Evolutionary conservation across 1,140 invertebrate genomes (phyloP), one percentile per base, ranked within the genome.

Genomic region (Atta texana): DNA sequence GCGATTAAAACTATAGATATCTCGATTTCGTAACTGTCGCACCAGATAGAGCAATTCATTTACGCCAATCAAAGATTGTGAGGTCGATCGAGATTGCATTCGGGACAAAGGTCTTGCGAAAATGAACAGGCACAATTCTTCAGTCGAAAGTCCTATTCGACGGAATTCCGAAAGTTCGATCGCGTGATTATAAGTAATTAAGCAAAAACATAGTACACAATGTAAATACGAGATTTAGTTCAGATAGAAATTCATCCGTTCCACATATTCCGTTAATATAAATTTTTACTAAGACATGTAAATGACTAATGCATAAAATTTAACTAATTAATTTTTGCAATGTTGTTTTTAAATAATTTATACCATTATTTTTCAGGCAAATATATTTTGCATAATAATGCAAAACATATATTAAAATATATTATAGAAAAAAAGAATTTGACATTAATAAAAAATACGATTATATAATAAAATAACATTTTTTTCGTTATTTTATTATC

Each of bases 21-120:
- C 31, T 82, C 10, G 44, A 68, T 55, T 88, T 31, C 53, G 14
- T 78, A 74, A 88, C 28, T 14, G n/a, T 53, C 18, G 10, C 44
- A 8, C 24, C 63, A 81, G 34, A 69, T 44, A 16, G 53, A 16
- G 44, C n/a, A 61, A 59, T 39, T 53, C 53, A 21, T 85, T 51
- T 24, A 49, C 14, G 57, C 21, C 18, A 34, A 63, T 63, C 34
- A 24, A 68, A 53, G 53, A 16, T 63, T 78, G 78, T 21, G 61
- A 76, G 31, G 28, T 31, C 28, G 64, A 24, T 31, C 3, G 2
- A 39, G 16, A 57, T 28, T 84, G 18, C 21, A 55, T 61, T 31
- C 66, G 49, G 51, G 21, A 64, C 12, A 49, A 71, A 28, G 51
- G 16, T 34, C 34, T 82, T 31, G 21, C 7, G 21, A 59, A 49